phyloP scores from a whole-genome alignment of 2,113 vertebrate genomes.

The Helogale parvula region DNA sequence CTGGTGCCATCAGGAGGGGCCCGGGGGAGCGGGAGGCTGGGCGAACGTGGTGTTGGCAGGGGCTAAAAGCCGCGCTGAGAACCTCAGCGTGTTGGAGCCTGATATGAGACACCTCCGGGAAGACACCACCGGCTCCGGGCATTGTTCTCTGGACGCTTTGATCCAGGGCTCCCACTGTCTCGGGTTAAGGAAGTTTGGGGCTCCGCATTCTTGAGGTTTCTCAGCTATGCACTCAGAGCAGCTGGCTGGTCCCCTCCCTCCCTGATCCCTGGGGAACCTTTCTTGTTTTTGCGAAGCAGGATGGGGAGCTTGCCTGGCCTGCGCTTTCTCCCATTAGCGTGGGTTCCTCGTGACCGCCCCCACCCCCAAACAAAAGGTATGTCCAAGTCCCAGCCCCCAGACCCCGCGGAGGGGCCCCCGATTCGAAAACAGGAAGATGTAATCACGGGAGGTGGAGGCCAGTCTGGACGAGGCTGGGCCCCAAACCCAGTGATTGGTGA shows the following conservation, averaged over 20 bases:
- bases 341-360: too few species aligned
- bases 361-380: fast-evolving
- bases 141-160: background rate
- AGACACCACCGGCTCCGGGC: background rate
- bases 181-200: constrained; percentile 50
- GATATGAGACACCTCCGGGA: fast-evolving
- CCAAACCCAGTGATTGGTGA: background rate
- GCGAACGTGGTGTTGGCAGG: fast-evolving
- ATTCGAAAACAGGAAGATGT: background rate
- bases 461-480: background rate
- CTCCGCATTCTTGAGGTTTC: constrained; percentile 54
- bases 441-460: background rate
- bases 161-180: constrained; percentile 23
- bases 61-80: background rate
- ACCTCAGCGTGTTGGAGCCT: background rate
- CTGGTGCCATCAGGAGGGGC: background rate
- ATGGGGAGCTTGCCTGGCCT: fast-evolving
- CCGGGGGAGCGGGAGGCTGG: fast-evolving
- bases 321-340: fast-evolving
- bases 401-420: fast-evolving
- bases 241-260: background rate
- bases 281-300: background rate
- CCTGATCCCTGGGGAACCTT: background rate
- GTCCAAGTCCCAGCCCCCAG: background rate
- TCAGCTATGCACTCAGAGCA: background rate